phyloP scores from a whole-genome alignment of 2,113 vertebrate genomes.

The Copsychus sechellarum region DNA sequence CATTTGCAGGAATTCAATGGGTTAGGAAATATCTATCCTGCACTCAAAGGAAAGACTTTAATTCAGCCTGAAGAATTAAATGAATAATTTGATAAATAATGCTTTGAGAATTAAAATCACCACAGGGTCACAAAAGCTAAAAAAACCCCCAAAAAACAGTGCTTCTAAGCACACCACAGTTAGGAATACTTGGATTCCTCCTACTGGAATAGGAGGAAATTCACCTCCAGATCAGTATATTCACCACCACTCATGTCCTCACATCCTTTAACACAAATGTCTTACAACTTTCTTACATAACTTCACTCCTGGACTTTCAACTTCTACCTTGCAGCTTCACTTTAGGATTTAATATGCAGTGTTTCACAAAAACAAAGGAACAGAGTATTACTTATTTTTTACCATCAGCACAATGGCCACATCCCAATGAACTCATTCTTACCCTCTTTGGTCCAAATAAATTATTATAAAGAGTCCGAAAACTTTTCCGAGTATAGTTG shows the following conservation, averaged over 20 bases:
- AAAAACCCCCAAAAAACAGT: neutral
- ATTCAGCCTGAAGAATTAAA: neutral
- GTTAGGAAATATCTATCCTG: neutral
- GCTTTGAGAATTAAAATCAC: neutral
- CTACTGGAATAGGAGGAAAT: neutral
- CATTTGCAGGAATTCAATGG: neutral
- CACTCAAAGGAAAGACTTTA: neutral
- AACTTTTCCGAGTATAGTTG: slow-evolving; percentile 94
- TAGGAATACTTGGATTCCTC: neutral
- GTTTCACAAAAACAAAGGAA: neutral
- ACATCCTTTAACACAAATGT: neutral
- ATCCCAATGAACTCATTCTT: slow-evolving; percentile 22
- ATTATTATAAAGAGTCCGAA: slow-evolving; percentile 95
- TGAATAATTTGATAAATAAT: neutral
- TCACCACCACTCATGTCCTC: neutral
- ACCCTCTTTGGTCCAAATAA: slow-evolving; percentile 97
- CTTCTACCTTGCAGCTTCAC: neutral
- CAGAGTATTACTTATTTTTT: neutral
- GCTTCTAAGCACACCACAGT: neutral
- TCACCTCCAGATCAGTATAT: neutral
- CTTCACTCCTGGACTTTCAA: neutral
- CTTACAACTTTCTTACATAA: neutral
- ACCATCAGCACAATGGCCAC: neutral
- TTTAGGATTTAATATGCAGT: neutral
- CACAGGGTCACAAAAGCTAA: neutral